These are phyloP conservation scores for Schlechtendalia chinensis DNA, from an alignment of 1,140 invertebrate species.

Conservation along the genomic window DNA sequence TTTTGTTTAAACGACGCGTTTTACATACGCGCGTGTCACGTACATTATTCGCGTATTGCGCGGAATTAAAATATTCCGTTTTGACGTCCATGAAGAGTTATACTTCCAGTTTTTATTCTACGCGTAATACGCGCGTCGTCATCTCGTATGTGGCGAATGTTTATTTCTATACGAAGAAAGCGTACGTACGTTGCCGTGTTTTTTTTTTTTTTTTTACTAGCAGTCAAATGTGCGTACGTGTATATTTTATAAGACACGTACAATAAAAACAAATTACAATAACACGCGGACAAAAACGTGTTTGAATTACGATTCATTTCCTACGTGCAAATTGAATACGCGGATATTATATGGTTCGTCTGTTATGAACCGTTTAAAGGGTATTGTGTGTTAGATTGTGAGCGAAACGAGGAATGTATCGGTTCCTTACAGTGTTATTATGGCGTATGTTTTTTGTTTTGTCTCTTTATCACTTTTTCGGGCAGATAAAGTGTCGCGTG, in stretches of 20 bases:
- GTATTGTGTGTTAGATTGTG: not conserved
- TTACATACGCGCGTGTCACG: not conserved
- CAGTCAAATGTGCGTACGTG: not conserved
- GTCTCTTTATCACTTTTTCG: too few relatives aligned
- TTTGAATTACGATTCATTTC: not conserved
- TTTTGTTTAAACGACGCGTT: constrained; percentile 6
- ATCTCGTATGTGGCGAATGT: not conserved
- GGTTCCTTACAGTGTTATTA: too few relatives aligned
- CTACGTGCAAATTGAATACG: not conserved
- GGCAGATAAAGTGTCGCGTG: too few relatives aligned
- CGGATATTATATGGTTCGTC: not conserved
- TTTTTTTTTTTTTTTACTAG: not conserved
- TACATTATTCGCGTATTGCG: too few relatives aligned
- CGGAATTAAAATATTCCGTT: not conserved
- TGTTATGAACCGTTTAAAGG: not conserved
- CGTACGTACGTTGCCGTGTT: not conserved
- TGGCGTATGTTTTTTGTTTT: too few relatives aligned
- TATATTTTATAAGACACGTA: not conserved
- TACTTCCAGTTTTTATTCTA: not conserved
- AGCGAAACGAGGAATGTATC: too few relatives aligned
- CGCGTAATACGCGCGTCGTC: not conserved
- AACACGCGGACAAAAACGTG: not conserved
- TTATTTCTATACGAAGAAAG: constrained; percentile 4
- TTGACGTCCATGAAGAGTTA: constrained; percentile 12
- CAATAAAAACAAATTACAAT: not conserved